A percentile compares a stretch with the other conserved stretches of the same genome.
Evolutionary conservation across 1,140 invertebrate species (phyloP).

Genomic region (Vanessa tameamea): DNA sequence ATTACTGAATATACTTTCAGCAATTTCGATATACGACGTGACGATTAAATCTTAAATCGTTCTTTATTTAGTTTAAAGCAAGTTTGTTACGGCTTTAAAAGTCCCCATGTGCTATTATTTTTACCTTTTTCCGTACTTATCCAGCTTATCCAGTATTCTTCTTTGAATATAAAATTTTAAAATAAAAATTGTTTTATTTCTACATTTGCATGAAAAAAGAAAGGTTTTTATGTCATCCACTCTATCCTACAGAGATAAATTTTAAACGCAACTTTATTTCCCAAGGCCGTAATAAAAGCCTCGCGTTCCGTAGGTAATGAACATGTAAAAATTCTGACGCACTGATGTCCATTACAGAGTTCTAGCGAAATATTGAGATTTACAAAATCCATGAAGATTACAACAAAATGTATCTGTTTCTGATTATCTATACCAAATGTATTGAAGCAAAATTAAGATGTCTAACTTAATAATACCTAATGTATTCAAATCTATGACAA

Average conservation of each 20-base stretch:
- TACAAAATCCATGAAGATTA: conserved; percentile 12
- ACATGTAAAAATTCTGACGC: conserved; percentile 36
- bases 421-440: neutral
- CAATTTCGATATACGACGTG: conserved; percentile 71
- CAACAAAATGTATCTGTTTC: neutral
- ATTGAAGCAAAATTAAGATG: conserved; percentile 22
- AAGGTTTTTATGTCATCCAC: conserved; percentile 20
- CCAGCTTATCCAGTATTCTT: conserved; percentile 25
- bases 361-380: neutral
- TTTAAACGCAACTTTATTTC: conserved; percentile 41
- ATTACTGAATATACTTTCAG: conserved; percentile 71
- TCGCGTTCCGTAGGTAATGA: conserved; percentile 35
- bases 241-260: conserved; percentile 23
- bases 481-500: neutral
- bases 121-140: conserved; percentile 10
- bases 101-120: conserved; percentile 43
- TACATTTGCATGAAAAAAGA: conserved; percentile 25
- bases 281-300: conserved; percentile 47
- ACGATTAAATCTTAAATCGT: conserved; percentile 38
- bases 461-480: conserved; percentile 16
- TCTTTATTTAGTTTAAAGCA: conserved; percentile 7
- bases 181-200: conserved; percentile 31
- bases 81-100: conserved; percentile 19
- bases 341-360: conserved; percentile 20
- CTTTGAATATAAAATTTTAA: conserved; percentile 26